phyloP scores from a whole-genome alignment of 2,113 vertebrate species.

The Ondatra zibethicus region DNA sequence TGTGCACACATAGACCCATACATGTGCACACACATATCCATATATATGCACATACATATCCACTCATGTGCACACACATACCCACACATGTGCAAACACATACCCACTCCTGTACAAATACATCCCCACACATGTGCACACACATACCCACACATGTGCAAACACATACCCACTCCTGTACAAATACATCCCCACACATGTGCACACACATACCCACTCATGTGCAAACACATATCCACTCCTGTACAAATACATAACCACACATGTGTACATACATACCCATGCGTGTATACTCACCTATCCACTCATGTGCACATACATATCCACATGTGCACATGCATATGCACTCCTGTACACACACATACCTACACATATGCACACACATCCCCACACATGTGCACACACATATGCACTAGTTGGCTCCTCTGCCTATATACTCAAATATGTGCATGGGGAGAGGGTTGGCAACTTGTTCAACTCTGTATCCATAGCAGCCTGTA shows the following conservation, averaged over 20 bases:
- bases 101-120: neutral
- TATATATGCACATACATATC: neutral
- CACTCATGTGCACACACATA: neutral
- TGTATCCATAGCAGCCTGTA: rapidly evolving
- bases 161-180: neutral
- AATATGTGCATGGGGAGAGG: neutral
- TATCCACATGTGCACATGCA: neutral
- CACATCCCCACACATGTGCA: neutral
- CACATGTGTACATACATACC: neutral
- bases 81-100: neutral
- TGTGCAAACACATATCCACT: neutral
- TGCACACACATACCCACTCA: neutral
- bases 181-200: neutral
- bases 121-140: neutral
- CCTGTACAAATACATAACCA: neutral
- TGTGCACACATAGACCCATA: neutral
- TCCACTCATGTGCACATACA: neutral
- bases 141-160: neutral
- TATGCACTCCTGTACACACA: neutral
- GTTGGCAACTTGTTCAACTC: rapidly evolving
- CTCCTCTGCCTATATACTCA: neutral
- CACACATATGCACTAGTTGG: neutral
- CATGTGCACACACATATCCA: neutral
- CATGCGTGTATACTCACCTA: neutral
- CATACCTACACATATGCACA: neutral